Percentiles rank a stretch among this genome's conserved stretches.
These are phyloP conservation scores for Neostethus bicornis DNA, from an alignment of 2,797 vertebrate genomes.

Conservation along the genomic window DNA sequence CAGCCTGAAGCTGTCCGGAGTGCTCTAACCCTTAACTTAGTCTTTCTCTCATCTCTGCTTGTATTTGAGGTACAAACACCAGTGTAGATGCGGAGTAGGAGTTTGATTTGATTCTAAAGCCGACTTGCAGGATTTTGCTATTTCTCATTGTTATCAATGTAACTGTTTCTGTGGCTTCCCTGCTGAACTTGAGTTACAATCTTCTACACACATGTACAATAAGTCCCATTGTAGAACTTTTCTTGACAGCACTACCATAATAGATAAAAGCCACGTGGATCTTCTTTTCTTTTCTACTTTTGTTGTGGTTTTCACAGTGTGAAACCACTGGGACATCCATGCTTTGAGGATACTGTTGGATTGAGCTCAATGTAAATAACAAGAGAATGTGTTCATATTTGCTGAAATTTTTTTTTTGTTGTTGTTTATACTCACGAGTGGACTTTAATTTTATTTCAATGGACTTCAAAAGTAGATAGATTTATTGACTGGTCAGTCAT, in stretches of 20 bases:
- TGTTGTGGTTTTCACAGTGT: not conserved
- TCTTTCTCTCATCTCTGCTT: conserved; percentile 34
- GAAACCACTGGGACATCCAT: not conserved
- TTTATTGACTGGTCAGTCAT: conserved; percentile 36
- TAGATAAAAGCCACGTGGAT: conserved; percentile 35
- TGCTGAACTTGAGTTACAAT: conserved; percentile 5
- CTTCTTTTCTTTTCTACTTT: conserved; percentile 3
- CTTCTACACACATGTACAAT: not conserved
- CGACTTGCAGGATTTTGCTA: not conserved
- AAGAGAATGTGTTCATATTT: not conserved
- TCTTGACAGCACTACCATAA: conserved; percentile 8
- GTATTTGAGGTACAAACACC: conserved; percentile 18
- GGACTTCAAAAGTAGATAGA: conserved; percentile 34
- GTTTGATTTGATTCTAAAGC: not conserved
- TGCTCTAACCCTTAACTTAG: conserved; percentile 63
- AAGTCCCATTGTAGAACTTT: not conserved
- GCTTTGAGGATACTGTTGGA: not conserved
- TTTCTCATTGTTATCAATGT: not conserved
- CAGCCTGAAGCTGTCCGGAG: conserved; percentile 21
- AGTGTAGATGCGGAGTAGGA: conserved; percentile 5
- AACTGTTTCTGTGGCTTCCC: not conserved
- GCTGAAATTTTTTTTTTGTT: not conserved
- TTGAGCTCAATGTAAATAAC: not conserved
- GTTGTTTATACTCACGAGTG: not conserved
- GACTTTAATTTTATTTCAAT: conserved; percentile 30